A percentile compares a stretch with the other conserved stretches of the same genome.
Evolutionary conservation across 2,888 invertebrate genomes (phyloP).

Genomic region (Copidosoma aretas): DNA sequence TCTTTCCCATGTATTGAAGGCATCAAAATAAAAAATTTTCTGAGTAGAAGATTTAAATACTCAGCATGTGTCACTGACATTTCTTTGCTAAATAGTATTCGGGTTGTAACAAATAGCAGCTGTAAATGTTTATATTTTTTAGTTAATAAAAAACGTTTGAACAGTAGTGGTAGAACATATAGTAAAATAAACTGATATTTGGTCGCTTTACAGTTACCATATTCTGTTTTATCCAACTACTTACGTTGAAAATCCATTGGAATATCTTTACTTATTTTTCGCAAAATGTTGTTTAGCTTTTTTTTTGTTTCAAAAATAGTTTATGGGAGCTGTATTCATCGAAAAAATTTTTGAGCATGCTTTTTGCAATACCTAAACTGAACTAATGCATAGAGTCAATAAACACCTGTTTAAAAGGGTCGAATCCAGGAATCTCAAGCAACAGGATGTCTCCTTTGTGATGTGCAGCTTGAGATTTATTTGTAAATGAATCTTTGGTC

Average conservation of each 20-base stretch:
- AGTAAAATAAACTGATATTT: slow-evolving; percentile 43
- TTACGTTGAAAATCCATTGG: slow-evolving; percentile 44
- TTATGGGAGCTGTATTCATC: neutral
- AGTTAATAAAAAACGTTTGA: slow-evolving; percentile 24
- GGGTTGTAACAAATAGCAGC: slow-evolving; percentile 36
- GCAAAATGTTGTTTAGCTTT: slow-evolving; percentile 17
- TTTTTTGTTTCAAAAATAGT: neutral
- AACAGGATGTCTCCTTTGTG: slow-evolving; percentile 37
- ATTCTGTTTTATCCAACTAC: slow-evolving; percentile 35
- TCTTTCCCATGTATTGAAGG: slow-evolving; percentile 27
- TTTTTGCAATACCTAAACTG: slow-evolving; percentile 34
- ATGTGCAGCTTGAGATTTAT: slow-evolving; percentile 37
- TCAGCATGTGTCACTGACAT: slow-evolving; percentile 9
- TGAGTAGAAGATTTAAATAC: neutral
- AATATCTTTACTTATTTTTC: slow-evolving; percentile 33
- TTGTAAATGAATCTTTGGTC: slow-evolving; percentile 39
- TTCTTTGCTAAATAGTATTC: slow-evolving; percentile 33
- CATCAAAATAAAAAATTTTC: slow-evolving; percentile 16
- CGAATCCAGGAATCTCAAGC: slow-evolving; percentile 36
- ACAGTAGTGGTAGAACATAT: slow-evolving; percentile 35
- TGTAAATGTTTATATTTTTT: slow-evolving; percentile 40
- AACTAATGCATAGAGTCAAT: slow-evolving; percentile 45
- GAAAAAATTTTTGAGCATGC: slow-evolving; percentile 26
- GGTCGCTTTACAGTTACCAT: slow-evolving; percentile 45
- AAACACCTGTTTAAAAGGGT: slow-evolving; percentile 35